These are phyloP conservation scores for Xenops minutus DNA, from an alignment of 2,797 vertebrate species.

Conservation along the genomic window DNA sequence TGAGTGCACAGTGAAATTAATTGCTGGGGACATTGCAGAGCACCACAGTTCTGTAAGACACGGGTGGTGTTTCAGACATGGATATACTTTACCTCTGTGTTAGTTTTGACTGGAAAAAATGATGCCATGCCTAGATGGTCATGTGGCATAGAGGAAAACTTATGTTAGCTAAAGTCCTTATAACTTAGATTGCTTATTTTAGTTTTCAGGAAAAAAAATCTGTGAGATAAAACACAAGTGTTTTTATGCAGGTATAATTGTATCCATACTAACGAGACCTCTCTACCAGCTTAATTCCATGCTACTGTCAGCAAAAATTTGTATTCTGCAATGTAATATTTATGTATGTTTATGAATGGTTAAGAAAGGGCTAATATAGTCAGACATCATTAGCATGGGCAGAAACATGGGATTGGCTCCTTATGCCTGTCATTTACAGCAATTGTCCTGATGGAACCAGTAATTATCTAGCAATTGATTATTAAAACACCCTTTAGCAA, in stretches of 20 bases:
- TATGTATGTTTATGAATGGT: conserved; percentile 32
- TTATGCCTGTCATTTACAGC: neutral
- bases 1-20: neutral
- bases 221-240: neutral
- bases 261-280: neutral
- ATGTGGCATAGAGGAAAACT: neutral
- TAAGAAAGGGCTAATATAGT: conserved; percentile 31
- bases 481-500: conserved; percentile 23
- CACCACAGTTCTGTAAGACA: neutral
- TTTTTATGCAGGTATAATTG: neutral
- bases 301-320: neutral
- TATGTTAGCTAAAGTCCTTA: neutral
- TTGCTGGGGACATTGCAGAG: neutral
- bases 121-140: neutral
- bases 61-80: rapidly evolving
- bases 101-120: neutral
- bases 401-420: conserved; percentile 19
- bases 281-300: neutral
- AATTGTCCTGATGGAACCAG: conserved; percentile 38
- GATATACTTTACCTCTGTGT: neutral
- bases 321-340: conserved; percentile 32
- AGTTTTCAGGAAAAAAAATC: neutral
- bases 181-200: neutral
- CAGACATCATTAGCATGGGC: neutral
- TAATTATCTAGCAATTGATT: conserved; percentile 32